Evolutionary conservation across 2,113 vertebrate species (phyloP), one percentile per base, ranked within the genome.

Genomic region (Cebidichthys violaceus): DNA sequence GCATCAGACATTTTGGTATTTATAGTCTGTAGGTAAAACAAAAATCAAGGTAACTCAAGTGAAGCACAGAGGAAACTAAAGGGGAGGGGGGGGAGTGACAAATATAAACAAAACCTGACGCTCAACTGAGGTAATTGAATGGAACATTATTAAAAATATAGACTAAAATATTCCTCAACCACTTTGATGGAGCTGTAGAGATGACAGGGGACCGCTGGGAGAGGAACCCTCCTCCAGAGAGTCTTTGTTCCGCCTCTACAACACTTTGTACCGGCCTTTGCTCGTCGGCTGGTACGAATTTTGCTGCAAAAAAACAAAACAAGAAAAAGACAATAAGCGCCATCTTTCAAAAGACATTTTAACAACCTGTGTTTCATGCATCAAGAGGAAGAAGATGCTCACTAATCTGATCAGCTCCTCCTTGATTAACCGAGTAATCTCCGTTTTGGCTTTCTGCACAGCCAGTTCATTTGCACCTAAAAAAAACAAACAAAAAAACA

Each of bases 271-370:
- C 89, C 98, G 95, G 94, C 98, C 97, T 96, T 99, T 99, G 95
- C 97, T 99, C 73, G 97, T 99, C 20, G 98, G 98, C 93, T 99
- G 98, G 95, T 99, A 99, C 20, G 98, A 99, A 92, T 99, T 99
- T 99, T 99, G 98, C 98, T 99, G 85, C 88, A 75, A 90, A 82
- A 6, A 3, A 62, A 24, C 89, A 55, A 82, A 22, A 47, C 14
- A 5, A 52, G 60, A 18, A 57, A 29, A 84, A 52, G 10, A 75
- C 5, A 66, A 43, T 83, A 9, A 80, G 55, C 2, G 7, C 60
- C 39, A 70, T 59, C 3, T 77, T 37, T 9, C 0, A 6, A 54
- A 7, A 59, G 20, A 69, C 45, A 31, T 69, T 27, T 67, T 1
- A 69, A 24, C 6, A 33, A 35, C 11, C 20, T 8, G 9, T 9